Conservation (phyloP, 2,888 invertebrate genomes). For the Agriopis marginaria region DNA sequence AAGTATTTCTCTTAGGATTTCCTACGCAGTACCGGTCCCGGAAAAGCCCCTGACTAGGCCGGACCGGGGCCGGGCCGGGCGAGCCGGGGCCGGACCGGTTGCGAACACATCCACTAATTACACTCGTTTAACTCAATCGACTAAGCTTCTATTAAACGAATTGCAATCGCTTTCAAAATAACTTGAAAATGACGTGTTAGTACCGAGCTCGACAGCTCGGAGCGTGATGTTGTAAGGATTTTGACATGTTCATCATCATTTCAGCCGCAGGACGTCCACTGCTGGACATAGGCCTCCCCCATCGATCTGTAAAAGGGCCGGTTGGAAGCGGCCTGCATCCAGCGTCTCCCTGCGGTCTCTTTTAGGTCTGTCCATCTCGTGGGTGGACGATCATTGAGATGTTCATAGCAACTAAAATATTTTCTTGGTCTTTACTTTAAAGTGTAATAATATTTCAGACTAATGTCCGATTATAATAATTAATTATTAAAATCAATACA, state of each 20-base stretch:
- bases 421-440: background rate
- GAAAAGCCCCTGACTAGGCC: background rate
- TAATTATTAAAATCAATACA: background rate
- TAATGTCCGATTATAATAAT: background rate
- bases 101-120: conserved; percentile 15
- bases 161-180: conserved; percentile 6
- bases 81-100: background rate
- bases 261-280: too few species aligned
- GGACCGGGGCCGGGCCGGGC: background rate
- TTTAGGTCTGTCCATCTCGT: too few species aligned
- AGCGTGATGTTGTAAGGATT: background rate
- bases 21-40: background rate
- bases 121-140: conserved; percentile 13
- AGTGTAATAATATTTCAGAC: background rate
- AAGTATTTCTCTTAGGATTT: too few species aligned
- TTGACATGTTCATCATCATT: too few species aligned
- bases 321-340: too few species aligned
- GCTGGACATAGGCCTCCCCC: too few species aligned
- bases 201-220: background rate
- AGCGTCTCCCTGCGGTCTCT: too few species aligned
- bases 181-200: background rate
- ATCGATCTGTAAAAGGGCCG: too few species aligned
- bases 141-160: conserved; percentile 12
- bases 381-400: too few species aligned
- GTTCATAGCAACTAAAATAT: background rate